Evolutionary conservation across 2,888 invertebrate genomes (phyloP), one percentile per base, ranked within the genome.

Genomic region (Leptopterna dolabrata): DNA sequence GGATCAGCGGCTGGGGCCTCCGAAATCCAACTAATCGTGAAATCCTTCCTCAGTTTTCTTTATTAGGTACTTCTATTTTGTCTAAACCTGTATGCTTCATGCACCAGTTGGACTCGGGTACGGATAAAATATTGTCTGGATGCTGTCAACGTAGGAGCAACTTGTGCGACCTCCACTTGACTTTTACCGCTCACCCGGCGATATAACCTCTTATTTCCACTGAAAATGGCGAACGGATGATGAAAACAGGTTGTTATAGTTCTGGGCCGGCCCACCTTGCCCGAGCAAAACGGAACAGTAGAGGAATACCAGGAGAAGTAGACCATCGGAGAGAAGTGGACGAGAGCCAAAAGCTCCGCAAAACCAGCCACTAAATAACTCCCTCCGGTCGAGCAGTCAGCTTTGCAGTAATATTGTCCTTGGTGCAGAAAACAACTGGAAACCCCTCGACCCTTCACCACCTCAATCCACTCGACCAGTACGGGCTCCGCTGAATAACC

Each of bases 381-480:
- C 43, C 83, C 83, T 83, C 55, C 70, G 83, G 83, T 83, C 83
- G 70, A 83, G 19, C 30, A 41, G 83, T 70, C 36, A 41, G 83
- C 85, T 73, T 73, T 85, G 85, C 85, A 85, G 85, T 85, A 73
- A 85, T 85, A 85, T 85, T 85, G 85, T 85, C 85, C 76, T 73
- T 85, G 85, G 85, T 76, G 85, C 85, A 73, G 85, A 85, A 85
- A 85, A 83, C 83, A 83, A 83, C 43, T 83, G n/a, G 36, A 24
- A 47, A 16, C 16, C 51, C 11, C 24, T 27, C 80, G n/a, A 63
- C 16, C 82, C 47, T 47, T 76, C 43, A 43, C 7, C 55, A 55
- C 16, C 55, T 55, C 16, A 19, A 19, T 19, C 16, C 63, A 36
- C 4, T 36, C 63, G 24, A 24, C 14, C 7, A 13, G 16, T 9